Conservation (phyloP, 2,888 invertebrate species). For the Melinaea marsaeus region DNA sequence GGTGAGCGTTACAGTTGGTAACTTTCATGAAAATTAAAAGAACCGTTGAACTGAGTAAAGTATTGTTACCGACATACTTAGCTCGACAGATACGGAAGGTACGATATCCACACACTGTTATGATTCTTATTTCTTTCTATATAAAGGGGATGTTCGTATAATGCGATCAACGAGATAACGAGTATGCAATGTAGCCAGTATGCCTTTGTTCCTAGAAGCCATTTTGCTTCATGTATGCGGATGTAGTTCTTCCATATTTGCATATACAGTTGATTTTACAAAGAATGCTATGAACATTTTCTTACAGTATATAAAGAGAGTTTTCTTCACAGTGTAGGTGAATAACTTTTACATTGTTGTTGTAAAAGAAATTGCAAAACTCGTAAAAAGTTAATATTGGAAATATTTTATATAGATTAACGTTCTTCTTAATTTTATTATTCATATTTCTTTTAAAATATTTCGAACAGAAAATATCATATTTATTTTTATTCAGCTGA, state of each 20-base stretch:
- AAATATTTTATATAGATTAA: too few relatives aligned
- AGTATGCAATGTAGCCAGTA: conserved; percentile 2
- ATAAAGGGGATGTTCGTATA: neutral
- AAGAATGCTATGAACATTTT: neutral
- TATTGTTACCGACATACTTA: conserved; percentile 1
- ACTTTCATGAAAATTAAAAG: neutral
- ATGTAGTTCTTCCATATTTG: conserved; percentile 1
- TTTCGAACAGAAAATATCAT: neutral
- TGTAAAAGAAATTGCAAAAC: neutral
- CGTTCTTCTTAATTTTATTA: too few relatives aligned
- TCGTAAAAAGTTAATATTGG: neutral
- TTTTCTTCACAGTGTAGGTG: neutral
- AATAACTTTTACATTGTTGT: conserved; percentile 1
- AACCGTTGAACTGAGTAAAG: conserved; percentile 5
- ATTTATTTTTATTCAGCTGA: conserved; percentile 7
- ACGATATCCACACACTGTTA: neutral
- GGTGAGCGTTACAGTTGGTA: neutral
- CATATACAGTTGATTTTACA: conserved; percentile 5
- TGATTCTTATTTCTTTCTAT: neutral
- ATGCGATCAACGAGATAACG: neutral
- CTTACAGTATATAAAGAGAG: neutral
- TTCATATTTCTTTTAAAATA: neutral
- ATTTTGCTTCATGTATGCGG: neutral
- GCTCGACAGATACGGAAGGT: neutral
- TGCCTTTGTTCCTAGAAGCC: conserved; percentile 2